Conservation (phyloP, 2,888 invertebrate species). For the Drosophila yooni region DNA sequence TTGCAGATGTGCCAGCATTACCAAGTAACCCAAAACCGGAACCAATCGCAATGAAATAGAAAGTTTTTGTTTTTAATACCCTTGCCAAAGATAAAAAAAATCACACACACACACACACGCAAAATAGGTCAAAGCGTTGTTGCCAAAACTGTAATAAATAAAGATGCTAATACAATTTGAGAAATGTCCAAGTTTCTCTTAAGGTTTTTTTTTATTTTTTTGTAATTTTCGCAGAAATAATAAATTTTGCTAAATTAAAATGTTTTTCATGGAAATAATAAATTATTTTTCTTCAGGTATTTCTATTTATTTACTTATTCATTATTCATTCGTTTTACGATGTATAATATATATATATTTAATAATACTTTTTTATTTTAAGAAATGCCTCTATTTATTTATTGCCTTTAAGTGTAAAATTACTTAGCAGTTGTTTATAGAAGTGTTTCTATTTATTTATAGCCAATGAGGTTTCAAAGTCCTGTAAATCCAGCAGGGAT, state of each 20-base stretch:
- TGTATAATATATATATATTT: too few relatives aligned
- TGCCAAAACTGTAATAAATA: slow-evolving; percentile 3
- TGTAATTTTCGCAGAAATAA: neutral
- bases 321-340: neutral
- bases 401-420: neutral
- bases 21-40: slow-evolving; percentile 62
- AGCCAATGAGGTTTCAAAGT: neutral
- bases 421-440: neutral
- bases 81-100: slow-evolving; percentile 22
- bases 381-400: neutral
- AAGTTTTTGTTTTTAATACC: slow-evolving; percentile 56
- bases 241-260: neutral
- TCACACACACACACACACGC: slow-evolving; percentile 6
- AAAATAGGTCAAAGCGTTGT: slow-evolving; percentile 29
- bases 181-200: slow-evolving; percentile 1
- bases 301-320: too few relatives aligned
- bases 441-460: neutral
- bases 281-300: neutral
- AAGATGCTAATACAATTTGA: neutral
- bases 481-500: neutral
- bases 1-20: slow-evolving; percentile 24
- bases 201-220: neutral
- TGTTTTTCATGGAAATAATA: neutral
- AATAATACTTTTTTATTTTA: neutral
- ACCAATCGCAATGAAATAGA: slow-evolving; percentile 67